These are phyloP conservation scores for Mesoligia furuncula DNA, from an alignment of 2,888 invertebrate genomes.

Conservation along the genomic window DNA sequence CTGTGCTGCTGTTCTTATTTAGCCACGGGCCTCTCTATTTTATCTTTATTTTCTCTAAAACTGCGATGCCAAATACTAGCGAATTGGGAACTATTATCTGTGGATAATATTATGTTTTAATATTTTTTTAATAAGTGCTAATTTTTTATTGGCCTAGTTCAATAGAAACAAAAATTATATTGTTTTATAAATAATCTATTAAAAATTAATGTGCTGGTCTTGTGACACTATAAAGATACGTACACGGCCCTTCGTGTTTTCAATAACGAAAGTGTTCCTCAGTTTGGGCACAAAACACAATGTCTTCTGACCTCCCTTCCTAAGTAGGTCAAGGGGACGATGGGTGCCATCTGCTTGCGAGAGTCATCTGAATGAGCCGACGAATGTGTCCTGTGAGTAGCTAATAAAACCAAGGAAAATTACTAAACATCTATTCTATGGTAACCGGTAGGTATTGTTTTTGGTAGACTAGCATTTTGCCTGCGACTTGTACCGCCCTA, in stretches of 20 bases:
- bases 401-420: conserved; percentile 1
- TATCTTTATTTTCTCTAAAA: too few relatives aligned
- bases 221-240: not conserved
- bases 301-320: conserved; percentile 32
- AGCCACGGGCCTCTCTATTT: too few relatives aligned
- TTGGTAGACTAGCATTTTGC: not conserved
- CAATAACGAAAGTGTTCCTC: conserved; percentile 9
- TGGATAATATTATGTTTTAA: not conserved
- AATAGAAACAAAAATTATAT: not conserved
- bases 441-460: not conserved
- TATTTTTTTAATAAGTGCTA: not conserved
- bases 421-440: not conserved
- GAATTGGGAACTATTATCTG: too few relatives aligned
- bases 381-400: conserved; percentile 5
- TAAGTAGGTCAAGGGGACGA: conserved; percentile 56
- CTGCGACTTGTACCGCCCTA: too few relatives aligned
- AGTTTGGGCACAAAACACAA: conserved; percentile 15
- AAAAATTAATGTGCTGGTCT: not conserved
- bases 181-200: too few relatives aligned
- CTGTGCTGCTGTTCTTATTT: too few relatives aligned
- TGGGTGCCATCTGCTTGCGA: conserved; percentile 13
- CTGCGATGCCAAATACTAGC: too few relatives aligned
- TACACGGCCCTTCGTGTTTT: not conserved
- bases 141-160: not conserved
- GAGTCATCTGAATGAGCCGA: conserved; percentile 17